Evolutionary conservation across 2,888 invertebrate genomes (phyloP).

Genomic region (Belgica antarctica): DNA sequence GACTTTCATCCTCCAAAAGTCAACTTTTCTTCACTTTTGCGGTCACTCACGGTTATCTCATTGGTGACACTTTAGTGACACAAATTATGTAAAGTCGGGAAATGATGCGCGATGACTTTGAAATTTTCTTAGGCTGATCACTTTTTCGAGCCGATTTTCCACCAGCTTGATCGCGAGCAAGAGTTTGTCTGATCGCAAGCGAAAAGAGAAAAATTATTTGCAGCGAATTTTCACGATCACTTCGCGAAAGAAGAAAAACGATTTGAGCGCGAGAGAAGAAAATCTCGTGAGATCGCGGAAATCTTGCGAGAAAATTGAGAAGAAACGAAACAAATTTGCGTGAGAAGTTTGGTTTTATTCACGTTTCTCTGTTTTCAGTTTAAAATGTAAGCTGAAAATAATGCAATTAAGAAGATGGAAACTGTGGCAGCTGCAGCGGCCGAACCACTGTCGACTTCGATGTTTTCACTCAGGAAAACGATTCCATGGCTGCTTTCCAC

Average conservation of each 20-base stretch:
- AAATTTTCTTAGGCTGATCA: not conserved
- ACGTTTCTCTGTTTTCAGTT: not conserved
- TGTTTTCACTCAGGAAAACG: not conserved
- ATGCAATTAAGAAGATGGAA: no score
- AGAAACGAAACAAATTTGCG: no score
- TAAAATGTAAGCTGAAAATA: not conserved
- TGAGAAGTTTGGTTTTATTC: not conserved
- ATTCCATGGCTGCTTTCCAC: constrained; percentile 3
- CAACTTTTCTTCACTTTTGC: constrained; percentile 13
- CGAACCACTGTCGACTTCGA: not conserved
- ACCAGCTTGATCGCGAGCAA: constrained; percentile 15
- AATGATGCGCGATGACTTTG: not conserved
- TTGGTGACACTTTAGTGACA: no score
- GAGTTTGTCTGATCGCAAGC: constrained; percentile 9
- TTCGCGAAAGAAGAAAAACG: constrained; percentile 33
- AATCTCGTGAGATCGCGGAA: constrained; percentile 13
- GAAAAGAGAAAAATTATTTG: constrained; percentile 26
- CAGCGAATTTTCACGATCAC: constrained; percentile 41
- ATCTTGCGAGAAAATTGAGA: no score
- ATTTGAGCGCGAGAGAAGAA: not conserved
- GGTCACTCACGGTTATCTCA: not conserved
- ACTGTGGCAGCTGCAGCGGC: no score
- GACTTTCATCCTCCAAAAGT: constrained; percentile 30
- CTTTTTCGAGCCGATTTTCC: not conserved
- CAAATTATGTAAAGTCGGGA: not conserved